Conservation (phyloP, 2,888 invertebrate species). For the Azorinus chamasolen region DNA sequence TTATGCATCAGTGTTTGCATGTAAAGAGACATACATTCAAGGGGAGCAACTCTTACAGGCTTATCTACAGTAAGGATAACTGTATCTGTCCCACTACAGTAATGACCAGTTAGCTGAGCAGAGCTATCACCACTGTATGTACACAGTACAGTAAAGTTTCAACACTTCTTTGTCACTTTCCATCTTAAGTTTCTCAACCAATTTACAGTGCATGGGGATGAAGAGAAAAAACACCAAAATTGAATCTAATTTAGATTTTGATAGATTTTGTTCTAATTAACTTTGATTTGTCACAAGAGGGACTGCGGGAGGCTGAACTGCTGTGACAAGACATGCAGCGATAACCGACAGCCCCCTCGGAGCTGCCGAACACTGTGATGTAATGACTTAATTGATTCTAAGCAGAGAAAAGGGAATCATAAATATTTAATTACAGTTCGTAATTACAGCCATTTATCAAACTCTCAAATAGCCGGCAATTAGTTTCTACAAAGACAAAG, state of each 20-base stretch:
- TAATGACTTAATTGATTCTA: slow-evolving; percentile 10
- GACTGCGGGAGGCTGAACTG: too few species aligned
- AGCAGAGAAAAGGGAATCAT: slow-evolving; percentile 1
- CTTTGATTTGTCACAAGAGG: slow-evolving; percentile 8
- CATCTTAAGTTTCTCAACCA: too few species aligned
- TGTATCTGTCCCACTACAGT: too few species aligned
- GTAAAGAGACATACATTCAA: slow-evolving; percentile 1
- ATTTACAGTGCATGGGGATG: background rate
- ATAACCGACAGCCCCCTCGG: too few species aligned
- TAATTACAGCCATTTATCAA: slow-evolving; percentile 24
- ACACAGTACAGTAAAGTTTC: too few species aligned
- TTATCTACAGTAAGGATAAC: background rate
- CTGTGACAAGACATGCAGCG: too few species aligned
- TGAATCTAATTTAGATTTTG: slow-evolving; percentile 1
- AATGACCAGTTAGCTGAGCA: too few species aligned
- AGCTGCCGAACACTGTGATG: background rate
- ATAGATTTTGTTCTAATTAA: slow-evolving; percentile 4
- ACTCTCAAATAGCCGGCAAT: slow-evolving; percentile 9
- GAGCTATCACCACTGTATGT: too few species aligned
- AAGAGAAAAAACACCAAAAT: background rate
- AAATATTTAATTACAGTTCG: slow-evolving; percentile 25
- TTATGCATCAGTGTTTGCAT: too few species aligned
- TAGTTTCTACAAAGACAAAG: too few species aligned
- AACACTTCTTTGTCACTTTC: too few species aligned
- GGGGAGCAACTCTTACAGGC: slow-evolving; percentile 26